A percentile compares a stretch with the other conserved stretches of the same genome.
Evolutionary conservation across 2,113 vertebrate genomes (phyloP).

Genomic region (Setophaga kirtlandii): DNA sequence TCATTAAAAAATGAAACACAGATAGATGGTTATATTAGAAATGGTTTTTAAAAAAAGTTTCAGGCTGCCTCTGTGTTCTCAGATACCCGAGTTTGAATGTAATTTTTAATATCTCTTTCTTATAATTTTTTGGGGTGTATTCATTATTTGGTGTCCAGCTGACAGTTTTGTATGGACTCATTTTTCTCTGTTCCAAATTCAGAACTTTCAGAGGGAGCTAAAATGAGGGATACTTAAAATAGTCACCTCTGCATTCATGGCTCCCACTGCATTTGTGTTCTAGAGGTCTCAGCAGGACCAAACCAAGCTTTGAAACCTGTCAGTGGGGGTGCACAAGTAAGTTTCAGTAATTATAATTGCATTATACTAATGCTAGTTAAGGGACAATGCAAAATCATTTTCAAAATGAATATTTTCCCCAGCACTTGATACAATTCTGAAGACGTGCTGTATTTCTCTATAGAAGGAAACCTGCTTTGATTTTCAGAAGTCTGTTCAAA

Average conservation of each 20-base stretch:
- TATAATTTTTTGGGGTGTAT: not conserved
- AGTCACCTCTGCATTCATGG: not conserved
- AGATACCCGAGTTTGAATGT: not conserved
- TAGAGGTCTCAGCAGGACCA: not conserved
- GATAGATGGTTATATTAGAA: not conserved
- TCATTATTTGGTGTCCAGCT: not conserved
- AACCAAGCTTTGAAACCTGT: not conserved
- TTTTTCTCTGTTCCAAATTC: not conserved
- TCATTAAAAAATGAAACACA: not conserved
- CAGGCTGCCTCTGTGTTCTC: not conserved
- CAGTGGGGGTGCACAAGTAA: not conserved
- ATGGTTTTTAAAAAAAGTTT: not conserved
- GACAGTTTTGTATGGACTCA: not conserved
- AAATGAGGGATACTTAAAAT: not conserved
- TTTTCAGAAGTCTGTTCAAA: conserved; percentile 16
- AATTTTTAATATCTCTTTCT: not conserved
- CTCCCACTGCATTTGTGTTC: not conserved
- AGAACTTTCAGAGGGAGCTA: not conserved
- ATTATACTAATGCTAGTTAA: not conserved
- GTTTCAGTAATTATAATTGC: not conserved
- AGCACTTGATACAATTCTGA: not conserved
- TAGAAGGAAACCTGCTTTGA: not conserved
- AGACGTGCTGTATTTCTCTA: not conserved
- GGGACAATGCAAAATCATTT: not conserved
- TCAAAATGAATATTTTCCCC: not conserved